These are phyloP conservation scores for Caenorhabditis uteleia DNA, from an alignment of 2,888 invertebrate genomes.

Conservation along the genomic window DNA sequence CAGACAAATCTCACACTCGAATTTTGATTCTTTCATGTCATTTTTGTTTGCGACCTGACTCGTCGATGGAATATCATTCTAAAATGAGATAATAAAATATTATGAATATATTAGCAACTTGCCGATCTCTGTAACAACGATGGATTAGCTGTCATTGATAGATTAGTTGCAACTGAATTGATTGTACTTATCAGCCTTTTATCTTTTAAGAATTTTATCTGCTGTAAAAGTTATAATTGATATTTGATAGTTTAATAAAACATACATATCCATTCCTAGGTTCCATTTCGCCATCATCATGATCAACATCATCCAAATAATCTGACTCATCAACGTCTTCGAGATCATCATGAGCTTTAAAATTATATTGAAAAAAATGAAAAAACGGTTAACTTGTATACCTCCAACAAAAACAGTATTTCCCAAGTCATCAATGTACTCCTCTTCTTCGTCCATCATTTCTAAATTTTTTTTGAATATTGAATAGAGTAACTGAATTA, in stretches of 20 bases:
- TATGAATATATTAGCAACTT: too few species aligned
- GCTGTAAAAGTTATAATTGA: not conserved
- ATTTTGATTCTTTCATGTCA: too few species aligned
- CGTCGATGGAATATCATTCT: too few species aligned
- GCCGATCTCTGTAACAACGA: too few species aligned
- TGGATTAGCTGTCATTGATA: too few species aligned
- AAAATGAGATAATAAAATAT: too few species aligned
- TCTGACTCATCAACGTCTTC: slow-evolving; percentile 4
- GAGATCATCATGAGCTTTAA: too few species aligned
- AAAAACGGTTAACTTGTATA: not conserved
- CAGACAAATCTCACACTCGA: slow-evolving; percentile 7
- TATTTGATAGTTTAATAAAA: not conserved
- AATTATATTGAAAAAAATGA: not conserved
- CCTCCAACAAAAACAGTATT: slow-evolving; percentile 39
- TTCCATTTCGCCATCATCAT: slow-evolving; percentile 2
- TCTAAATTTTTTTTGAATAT: slow-evolving; percentile 2
- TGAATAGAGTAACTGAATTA: not conserved
- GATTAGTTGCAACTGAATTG: not conserved
- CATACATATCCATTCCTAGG: slow-evolving; percentile 10
- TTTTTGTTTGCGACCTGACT: too few species aligned
- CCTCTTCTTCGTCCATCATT: slow-evolving; percentile 21
- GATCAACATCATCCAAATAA: slow-evolving; percentile 9
- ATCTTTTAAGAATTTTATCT: not conserved
- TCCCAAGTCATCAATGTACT: slow-evolving; percentile 40
- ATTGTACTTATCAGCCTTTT: not conserved